A percentile compares a stretch with the other conserved stretches of the same genome.
phyloP scores from a whole-genome alignment of 1,140 invertebrate species.

The Aphelinus atriplicis region DNA sequence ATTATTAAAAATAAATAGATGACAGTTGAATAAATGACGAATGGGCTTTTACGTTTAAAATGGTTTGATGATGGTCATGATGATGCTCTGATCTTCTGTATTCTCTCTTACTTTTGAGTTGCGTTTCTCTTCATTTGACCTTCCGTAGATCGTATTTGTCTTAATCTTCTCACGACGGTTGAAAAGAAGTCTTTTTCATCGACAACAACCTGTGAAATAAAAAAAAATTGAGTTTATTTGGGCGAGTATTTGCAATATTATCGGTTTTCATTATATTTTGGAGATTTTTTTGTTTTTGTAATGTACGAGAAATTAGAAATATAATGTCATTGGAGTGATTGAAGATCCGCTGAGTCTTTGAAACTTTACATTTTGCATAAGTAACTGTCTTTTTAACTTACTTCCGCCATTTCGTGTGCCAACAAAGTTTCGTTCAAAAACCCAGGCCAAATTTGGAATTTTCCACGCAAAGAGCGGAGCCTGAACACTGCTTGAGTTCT shows the following conservation, averaged over 20 bases:
- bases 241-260: neutral
- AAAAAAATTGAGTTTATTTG: conserved; percentile 11
- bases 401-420: conserved; percentile 55
- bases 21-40: conserved; percentile 25
- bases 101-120: conserved; percentile 49
- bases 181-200: conserved; percentile 70
- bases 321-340: no score
- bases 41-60: conserved; percentile 38
- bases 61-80: conserved; percentile 35
- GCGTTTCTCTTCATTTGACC: conserved; percentile 50
- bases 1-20: conserved; percentile 30
- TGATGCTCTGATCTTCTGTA: conserved; percentile 32
- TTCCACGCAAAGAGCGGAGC: conserved; percentile 67
- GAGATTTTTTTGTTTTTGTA: no score
- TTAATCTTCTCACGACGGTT: conserved; percentile 65
- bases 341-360: no score
- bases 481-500: conserved; percentile 70
- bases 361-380: no score
- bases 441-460: conserved; percentile 65
- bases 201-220: conserved; percentile 60
- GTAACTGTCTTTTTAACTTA: conserved; percentile 28
- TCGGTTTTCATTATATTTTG: no score
- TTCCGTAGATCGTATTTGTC: conserved; percentile 57
- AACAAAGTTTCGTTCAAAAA: conserved; percentile 61
- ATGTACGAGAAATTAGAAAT: no score